Base-by-base conservation (phyloP, 2,888 invertebrate genomes). In the Fragum fragum region DNA sequence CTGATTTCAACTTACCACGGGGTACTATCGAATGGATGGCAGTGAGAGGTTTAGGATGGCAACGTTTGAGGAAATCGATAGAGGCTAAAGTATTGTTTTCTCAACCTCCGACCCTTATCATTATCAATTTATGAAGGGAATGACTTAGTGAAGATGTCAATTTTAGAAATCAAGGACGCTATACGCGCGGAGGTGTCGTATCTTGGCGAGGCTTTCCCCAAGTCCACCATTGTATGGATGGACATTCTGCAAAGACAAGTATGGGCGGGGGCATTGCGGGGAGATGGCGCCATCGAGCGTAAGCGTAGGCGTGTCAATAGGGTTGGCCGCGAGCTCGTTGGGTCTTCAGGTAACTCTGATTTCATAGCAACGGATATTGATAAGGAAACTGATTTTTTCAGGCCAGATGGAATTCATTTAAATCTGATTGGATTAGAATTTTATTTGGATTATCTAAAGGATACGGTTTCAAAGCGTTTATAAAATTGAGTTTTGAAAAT, bases 321-420 rank as follows among this genome's bases (percentile, higher is more conserved):
- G n/a, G n/a, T n/a, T 26, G 69, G 32, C 1, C 28, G 69, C 6
- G 23, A 26, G 28, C 7, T 59, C 1, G 70, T 70, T 39, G 1
- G 5, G 18, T 6, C n/a, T 1, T n/a, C 47, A 0, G 76, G 76
- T 1, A 57, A 42, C 0, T 39, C 26, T 9, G 76, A 66, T 18
- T 11, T 21, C n/a, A 23, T 57, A 1, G 23, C n/a, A 14, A 55
- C 42, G 3, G 75, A 76, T 16, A 76, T 76, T 3, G 47, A 68
- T 6, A 14, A 29, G 16, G 59, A 76, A 14, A 55, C 68, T 11
- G 36, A 18, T 29, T 76, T 76, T 29, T 70, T 55, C 36, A 23
- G 59, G 16, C 9, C 28, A 0, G 76, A 76, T 32, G 70, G 76
- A n/a, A 36, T 75, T 55, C 74, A 75, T 39, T 28, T 75, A n/a